A percentile compares a stretch with the other conserved stretches of the same genome.
Conservation (phyloP, 2,888 invertebrate genomes). For the Cinara cedri region DNA sequence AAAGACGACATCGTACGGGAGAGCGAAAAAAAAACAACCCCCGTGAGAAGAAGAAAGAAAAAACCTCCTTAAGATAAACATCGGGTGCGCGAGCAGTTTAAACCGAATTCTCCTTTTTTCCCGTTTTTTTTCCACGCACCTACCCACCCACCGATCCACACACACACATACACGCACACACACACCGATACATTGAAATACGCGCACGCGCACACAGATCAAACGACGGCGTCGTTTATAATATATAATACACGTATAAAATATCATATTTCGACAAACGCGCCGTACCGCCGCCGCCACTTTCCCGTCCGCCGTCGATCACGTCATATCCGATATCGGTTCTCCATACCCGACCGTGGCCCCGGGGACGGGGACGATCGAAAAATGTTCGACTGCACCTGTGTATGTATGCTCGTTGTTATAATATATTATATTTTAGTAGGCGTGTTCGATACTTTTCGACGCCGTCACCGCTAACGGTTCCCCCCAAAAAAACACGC, state of each 20-base stretch:
- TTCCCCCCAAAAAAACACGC: too few species aligned
- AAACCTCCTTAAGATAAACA: not conserved
- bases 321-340: too few species aligned
- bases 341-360: too few species aligned
- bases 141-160: not conserved
- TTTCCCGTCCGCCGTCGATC: not conserved
- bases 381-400: conserved; percentile 3
- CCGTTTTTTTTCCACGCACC: not conserved
- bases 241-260: not conserved
- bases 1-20: too few species aligned
- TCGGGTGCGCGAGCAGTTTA: not conserved
- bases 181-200: too few species aligned
- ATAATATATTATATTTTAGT: not conserved
- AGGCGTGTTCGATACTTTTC: not conserved
- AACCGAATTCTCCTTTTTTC: not conserved
- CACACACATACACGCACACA: not conserved
- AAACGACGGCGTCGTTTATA: not conserved
- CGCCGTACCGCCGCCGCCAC: too few species aligned
- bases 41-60: not conserved
- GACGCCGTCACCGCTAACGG: not conserved
- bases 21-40: not conserved
- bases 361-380: not conserved
- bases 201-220: not conserved
- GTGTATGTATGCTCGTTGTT: too few species aligned
- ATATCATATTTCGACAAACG: not conserved